Conservation (phyloP, 2,113 vertebrate genomes). For the Cyphomyrus plagiostoma region DNA sequence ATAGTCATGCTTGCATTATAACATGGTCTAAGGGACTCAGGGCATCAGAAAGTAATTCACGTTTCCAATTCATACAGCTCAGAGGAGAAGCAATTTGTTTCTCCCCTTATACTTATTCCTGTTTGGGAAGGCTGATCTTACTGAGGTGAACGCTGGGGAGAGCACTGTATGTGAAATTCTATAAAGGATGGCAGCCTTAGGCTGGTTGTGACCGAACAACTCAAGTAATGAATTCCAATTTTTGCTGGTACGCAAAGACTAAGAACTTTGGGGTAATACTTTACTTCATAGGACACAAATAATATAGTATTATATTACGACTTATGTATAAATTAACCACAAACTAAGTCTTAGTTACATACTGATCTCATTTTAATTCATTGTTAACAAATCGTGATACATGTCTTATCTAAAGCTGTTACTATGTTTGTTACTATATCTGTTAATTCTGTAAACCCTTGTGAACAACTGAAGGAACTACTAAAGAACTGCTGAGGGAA, state of each 20-base stretch:
- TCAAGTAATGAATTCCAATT: neutral
- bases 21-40: neutral
- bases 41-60: slow-evolving; percentile 5
- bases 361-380: too few species aligned
- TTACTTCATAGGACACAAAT: too few species aligned
- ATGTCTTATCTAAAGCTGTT: too few species aligned
- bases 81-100: neutral
- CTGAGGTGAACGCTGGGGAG: neutral
- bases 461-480: too few species aligned
- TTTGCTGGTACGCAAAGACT: neutral
- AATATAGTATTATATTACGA: too few species aligned
- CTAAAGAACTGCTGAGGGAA: too few species aligned
- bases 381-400: too few species aligned
- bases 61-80: neutral
- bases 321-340: too few species aligned
- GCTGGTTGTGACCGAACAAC: neutral
- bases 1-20: neutral
- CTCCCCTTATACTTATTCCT: neutral
- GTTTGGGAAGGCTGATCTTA: slow-evolving; percentile 1
- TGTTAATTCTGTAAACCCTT: too few species aligned
- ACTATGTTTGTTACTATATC: too few species aligned
- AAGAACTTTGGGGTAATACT: neutral
- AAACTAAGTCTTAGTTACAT: too few species aligned
- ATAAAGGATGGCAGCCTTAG: neutral
- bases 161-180: neutral